phyloP scores from a whole-genome alignment of 2,797 vertebrate species.

The Cyclura pinguis region DNA sequence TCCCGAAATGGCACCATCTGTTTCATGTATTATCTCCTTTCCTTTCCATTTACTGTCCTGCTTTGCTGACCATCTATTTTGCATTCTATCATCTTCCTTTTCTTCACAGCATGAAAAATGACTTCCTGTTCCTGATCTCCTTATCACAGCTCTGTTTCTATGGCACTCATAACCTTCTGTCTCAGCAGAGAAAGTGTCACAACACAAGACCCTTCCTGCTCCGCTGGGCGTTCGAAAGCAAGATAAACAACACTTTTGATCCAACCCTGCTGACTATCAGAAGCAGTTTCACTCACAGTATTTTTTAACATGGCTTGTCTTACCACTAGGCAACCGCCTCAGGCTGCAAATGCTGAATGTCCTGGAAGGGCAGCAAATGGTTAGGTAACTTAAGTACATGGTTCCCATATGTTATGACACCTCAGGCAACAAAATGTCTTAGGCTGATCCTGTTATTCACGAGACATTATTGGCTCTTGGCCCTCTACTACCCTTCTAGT shows the following conservation, averaged over 20 bases:
- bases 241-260: constrained; percentile 27
- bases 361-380: background rate
- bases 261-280: constrained; percentile 26
- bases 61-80: constrained; percentile 38
- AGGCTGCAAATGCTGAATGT: background rate
- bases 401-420: too few species aligned
- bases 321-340: background rate
- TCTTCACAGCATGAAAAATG: constrained; percentile 58
- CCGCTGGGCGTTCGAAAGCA: background rate
- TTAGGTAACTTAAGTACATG: background rate
- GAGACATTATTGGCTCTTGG: too few species aligned
- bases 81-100: constrained; percentile 43
- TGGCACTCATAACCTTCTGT: background rate
- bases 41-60: constrained; percentile 41
- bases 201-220: background rate
- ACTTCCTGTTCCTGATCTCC: constrained; percentile 68
- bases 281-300: constrained; percentile 46
- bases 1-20: constrained; percentile 16
- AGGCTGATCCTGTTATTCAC: too few species aligned
- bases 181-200: constrained; percentile 12
- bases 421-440: too few species aligned
- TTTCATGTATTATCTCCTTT: constrained; percentile 49
- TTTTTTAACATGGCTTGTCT: background rate
- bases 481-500: too few species aligned
- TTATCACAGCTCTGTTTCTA: constrained; percentile 33